These are phyloP conservation scores for Syngnathus rostellatus DNA, from an alignment of 2,797 vertebrate species.

Conservation along the genomic window DNA sequence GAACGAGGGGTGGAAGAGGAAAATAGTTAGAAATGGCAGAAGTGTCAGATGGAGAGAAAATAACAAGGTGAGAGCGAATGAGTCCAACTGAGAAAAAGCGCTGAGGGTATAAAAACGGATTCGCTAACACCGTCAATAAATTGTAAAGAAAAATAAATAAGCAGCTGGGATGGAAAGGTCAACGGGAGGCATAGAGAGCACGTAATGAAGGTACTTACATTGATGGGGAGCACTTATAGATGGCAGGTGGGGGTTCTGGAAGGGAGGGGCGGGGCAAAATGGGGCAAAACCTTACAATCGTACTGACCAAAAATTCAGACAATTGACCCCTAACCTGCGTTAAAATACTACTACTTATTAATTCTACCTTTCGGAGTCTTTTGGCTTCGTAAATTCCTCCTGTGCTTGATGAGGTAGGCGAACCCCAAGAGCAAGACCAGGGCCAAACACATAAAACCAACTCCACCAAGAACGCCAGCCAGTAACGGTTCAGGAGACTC, in stretches of 20 bases:
- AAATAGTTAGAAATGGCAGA: conserved; percentile 14
- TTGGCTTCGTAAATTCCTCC: conserved; percentile 54
- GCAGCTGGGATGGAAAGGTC: conserved; percentile 25
- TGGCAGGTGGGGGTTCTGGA: conserved; percentile 80
- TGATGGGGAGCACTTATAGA: conserved; percentile 75
- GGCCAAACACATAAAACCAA: conserved; percentile 80
- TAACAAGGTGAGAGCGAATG: conserved; percentile 22
- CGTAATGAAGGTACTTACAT: conserved; percentile 77
- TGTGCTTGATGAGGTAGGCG: conserved; percentile 78
- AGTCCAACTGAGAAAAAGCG: conserved; percentile 21
- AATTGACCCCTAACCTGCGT: conserved; percentile 24
- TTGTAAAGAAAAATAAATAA: neutral
- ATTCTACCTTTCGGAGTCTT: conserved; percentile 66
- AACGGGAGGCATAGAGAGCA: conserved; percentile 26
- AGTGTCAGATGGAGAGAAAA: conserved; percentile 32
- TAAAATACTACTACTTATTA: too few relatives aligned
- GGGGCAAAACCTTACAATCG: conserved; percentile 37
- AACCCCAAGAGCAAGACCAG: conserved; percentile 76
- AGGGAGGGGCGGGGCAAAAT: conserved; percentile 32
- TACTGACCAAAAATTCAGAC: conserved; percentile 52
- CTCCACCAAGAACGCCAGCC: conserved; percentile 78
- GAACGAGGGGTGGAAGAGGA: neutral
- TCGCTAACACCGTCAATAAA: conserved; percentile 22
- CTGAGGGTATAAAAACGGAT: conserved; percentile 9
- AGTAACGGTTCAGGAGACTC: conserved; percentile 77